These are phyloP conservation scores for Calyptommatus sinebrachiatus DNA, from an alignment of 2,113 vertebrate genomes.

Conservation along the genomic window DNA sequence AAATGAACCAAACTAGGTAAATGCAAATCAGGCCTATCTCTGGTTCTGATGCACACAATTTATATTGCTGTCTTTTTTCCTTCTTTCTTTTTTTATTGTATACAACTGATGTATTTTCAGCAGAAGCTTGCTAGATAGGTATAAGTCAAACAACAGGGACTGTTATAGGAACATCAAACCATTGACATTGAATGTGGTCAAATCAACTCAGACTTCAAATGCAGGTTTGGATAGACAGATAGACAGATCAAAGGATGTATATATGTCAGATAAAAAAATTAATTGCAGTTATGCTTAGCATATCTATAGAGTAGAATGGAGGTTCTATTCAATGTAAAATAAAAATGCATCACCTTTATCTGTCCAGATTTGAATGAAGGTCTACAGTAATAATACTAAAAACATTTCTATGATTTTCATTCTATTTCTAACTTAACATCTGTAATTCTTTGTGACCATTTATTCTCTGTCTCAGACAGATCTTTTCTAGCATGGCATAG, in stretches of 20 bases:
- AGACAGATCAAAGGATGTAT: not conserved
- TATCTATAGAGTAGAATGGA: not conserved
- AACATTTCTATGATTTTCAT: not conserved
- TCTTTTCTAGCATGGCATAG: not conserved
- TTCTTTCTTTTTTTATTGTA: not conserved
- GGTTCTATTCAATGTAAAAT: not conserved
- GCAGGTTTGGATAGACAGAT: no score
- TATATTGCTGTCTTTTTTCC: not conserved
- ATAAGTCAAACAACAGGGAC: no score
- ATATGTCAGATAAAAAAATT: not conserved
- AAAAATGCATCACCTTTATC: conserved; percentile 6
- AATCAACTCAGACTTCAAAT: no score
- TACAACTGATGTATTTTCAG: not conserved
- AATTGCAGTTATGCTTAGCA: not conserved
- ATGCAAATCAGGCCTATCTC: no score
- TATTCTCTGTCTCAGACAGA: conserved; percentile 1
- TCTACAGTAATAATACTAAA: not conserved
- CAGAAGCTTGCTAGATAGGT: not conserved
- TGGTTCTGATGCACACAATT: not conserved
- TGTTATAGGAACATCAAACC: no score
- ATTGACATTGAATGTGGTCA: no score
- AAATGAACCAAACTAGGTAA: no score
- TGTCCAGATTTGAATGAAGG: conserved; percentile 22
- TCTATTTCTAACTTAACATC: conserved; percentile 24
- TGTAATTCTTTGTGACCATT: conserved; percentile 6